phyloP scores from a whole-genome alignment of 1,140 invertebrate species.

The Pomacea maculata region DNA sequence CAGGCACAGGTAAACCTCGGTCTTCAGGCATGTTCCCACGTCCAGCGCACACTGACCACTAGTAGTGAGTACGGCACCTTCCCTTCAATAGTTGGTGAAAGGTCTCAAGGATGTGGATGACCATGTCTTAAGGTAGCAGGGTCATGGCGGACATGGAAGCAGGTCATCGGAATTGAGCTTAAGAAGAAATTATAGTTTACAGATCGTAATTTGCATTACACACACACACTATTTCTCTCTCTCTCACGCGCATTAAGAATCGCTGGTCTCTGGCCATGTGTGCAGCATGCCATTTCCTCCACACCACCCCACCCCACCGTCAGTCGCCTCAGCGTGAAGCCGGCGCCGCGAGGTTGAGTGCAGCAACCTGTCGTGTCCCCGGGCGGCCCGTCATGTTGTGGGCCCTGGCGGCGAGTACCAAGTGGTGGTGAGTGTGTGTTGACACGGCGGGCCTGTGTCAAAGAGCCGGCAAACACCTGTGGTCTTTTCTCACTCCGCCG shows the following conservation, averaged over 20 bases:
- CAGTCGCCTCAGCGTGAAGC: not conserved
- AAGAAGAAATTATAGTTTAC: not conserved
- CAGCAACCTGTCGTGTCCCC: too few relatives aligned
- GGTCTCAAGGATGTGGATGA: too few relatives aligned
- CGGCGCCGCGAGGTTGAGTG: not conserved
- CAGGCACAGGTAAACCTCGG: too few relatives aligned
- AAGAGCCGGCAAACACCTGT: not conserved
- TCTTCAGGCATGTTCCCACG: too few relatives aligned
- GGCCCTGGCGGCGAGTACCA: not conserved
- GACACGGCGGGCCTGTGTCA: not conserved
- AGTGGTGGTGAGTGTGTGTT: not conserved
- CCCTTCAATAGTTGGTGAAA: too few relatives aligned
- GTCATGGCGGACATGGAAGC: too few relatives aligned
- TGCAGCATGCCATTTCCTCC: too few relatives aligned
- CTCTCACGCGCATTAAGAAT: not conserved
- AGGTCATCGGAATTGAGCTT: not conserved
- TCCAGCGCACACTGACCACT: too few relatives aligned
- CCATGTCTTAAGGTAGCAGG: too few relatives aligned
- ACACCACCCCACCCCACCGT: too few relatives aligned
- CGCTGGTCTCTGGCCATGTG: not conserved
- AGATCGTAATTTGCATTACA: not conserved
- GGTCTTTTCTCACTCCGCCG: not conserved
- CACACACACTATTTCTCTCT: not conserved
- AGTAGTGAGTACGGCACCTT: too few relatives aligned
- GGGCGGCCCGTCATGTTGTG: not conserved